Percentiles rank a stretch among this genome's conserved stretches.
Evolutionary conservation across 2,113 vertebrate genomes (phyloP).

Genomic region (Gambusia holbrooki): DNA sequence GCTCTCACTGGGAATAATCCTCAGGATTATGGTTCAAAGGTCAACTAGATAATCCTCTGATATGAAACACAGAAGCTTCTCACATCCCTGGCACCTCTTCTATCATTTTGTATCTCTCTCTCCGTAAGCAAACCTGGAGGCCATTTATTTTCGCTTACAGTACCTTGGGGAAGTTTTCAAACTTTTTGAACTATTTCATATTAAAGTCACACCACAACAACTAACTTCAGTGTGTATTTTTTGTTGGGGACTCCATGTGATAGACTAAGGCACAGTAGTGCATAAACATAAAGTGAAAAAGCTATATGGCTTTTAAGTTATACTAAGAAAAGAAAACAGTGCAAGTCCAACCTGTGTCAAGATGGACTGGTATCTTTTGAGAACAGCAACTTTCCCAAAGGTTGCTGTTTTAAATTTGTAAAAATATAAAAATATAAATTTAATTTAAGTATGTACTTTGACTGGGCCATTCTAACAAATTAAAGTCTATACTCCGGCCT

Average conservation of each 20-base stretch:
- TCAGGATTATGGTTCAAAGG: constrained; percentile 58
- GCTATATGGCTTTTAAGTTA: not conserved
- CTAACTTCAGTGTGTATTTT: not conserved
- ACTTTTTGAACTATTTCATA: not conserved
- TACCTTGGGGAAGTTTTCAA: too few species aligned
- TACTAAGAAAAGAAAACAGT: not conserved
- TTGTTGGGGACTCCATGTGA: not conserved
- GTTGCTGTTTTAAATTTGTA: not conserved
- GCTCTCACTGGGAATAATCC: constrained; percentile 39
- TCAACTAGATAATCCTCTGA: constrained; percentile 76
- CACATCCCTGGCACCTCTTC: constrained; percentile 23
- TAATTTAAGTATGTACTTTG: not conserved
- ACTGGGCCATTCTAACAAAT: too few species aligned
- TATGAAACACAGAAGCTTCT: constrained; percentile 65
- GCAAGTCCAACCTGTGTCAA: not conserved
- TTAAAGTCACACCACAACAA: not conserved
- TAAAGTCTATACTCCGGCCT: too few species aligned
- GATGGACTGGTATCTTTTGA: not conserved
- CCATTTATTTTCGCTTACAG: not conserved
- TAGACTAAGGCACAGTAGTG: not conserved
- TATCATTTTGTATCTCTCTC: not conserved
- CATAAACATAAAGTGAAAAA: not conserved
- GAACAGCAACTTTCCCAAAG: not conserved
- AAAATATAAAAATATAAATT: not conserved
- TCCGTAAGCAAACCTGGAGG: not conserved